Conservation (phyloP, 2,797 vertebrate species). For the Anabas testudineus region DNA sequence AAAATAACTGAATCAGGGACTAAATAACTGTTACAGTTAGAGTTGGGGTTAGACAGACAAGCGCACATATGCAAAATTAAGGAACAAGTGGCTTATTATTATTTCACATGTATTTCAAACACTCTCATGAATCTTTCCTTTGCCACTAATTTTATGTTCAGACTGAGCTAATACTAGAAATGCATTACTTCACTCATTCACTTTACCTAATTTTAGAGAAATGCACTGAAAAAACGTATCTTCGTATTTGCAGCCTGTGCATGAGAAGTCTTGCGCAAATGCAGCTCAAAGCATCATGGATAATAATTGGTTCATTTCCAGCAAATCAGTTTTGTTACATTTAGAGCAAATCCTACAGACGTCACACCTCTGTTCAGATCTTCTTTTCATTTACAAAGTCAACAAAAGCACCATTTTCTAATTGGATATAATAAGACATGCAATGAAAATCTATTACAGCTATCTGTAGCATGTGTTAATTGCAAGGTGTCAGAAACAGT, state of each 20-base stretch:
- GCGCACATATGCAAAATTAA: not conserved
- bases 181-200: conserved; percentile 27
- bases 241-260: conserved; percentile 6
- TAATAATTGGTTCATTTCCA: conserved; percentile 20
- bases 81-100: conserved; percentile 6
- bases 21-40: not conserved
- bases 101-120: not conserved
- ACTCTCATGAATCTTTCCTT: not conserved
- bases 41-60: too few species aligned
- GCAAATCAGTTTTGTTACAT: conserved; percentile 29
- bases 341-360: not conserved
- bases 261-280: conserved; percentile 22
- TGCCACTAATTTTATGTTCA: not conserved
- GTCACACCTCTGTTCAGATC: not conserved
- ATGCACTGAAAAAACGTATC: not conserved
- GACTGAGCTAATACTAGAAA: conserved; percentile 1
- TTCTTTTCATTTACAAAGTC: not conserved
- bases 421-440: not conserved
- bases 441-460: not conserved
- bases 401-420: not conserved
- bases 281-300: conserved; percentile 18
- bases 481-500: conserved; percentile 3
- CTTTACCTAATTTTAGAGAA: conserved; percentile 20
- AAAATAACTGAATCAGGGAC: not conserved
- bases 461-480: not conserved